Evolutionary conservation across 37 sponge, comb jelly and placozoan genomes (phyloP).

Genomic region (Lycopodina hypogea): DNA sequence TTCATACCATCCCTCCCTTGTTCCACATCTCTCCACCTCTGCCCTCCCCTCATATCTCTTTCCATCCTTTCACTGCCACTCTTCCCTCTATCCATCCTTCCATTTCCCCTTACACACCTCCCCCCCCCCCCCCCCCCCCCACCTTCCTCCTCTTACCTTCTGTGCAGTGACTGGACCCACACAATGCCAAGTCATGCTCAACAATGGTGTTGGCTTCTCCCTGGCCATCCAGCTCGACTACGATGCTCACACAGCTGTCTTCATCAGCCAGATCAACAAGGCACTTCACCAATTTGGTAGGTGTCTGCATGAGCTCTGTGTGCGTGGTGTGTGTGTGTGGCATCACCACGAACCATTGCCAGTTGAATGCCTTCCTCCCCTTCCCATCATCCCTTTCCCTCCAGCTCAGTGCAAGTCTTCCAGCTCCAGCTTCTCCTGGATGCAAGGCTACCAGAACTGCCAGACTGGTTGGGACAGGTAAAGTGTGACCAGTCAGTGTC

Average conservation of each 20-base stretch:
- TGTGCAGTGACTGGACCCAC: not conserved
- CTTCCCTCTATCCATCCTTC: too few species aligned
- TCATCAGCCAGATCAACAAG: slow-evolving; percentile 37
- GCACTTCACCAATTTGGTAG: slow-evolving; percentile 27
- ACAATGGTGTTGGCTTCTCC: slow-evolving; percentile 39
- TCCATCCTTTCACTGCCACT: too few species aligned
- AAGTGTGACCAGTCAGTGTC: too few species aligned
- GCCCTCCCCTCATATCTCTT: too few species aligned
- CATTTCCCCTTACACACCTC: too few species aligned
- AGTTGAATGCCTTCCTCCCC: not conserved
- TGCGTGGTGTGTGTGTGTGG: not conserved
- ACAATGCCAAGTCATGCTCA: slow-evolving; percentile 21
- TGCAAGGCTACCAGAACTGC: slow-evolving; percentile 48
- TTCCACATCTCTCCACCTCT: too few species aligned
- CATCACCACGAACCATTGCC: not conserved
- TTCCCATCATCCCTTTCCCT: not conserved
- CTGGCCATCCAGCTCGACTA: slow-evolving; percentile 18
- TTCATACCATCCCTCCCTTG: too few species aligned
- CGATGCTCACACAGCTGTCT: slow-evolving; percentile 24
- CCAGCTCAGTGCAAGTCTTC: slow-evolving; percentile 10
- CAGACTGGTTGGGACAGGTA: slow-evolving; percentile 58
- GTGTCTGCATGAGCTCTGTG: not conserved
- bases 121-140: too few species aligned
- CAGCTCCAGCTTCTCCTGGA: slow-evolving; percentile 40
- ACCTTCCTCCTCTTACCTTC: not conserved